Percentiles rank a stretch among this genome's conserved stretches.
Evolutionary conservation across 2,797 vertebrate species (phyloP).

Genomic region (Iguana delicatissima): DNA sequence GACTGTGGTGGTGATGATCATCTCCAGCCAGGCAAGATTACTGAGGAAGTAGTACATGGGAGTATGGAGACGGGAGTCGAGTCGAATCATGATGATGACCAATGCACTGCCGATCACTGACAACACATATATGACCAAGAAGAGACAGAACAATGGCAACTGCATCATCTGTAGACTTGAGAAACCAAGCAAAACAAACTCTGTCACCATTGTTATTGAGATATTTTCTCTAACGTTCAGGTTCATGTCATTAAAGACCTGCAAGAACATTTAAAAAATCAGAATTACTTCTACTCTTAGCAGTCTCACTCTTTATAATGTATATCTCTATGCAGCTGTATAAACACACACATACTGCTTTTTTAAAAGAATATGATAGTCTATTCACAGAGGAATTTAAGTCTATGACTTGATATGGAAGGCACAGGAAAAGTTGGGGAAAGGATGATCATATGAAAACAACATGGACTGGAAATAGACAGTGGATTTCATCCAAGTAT

Average conservation of each 20-base stretch:
- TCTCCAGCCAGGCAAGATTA: conserved; percentile 40
- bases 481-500: too few relatives aligned
- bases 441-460: too few relatives aligned
- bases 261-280: not conserved
- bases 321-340: too few relatives aligned
- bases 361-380: too few relatives aligned
- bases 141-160: conserved; percentile 55
- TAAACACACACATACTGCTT: too few relatives aligned
- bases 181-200: conserved; percentile 64
- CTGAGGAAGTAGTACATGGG: conserved; percentile 34
- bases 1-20: conserved; percentile 60
- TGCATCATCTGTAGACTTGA: conserved; percentile 46
- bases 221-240: not conserved
- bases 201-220: conserved; percentile 12
- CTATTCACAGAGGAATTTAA: too few relatives aligned
- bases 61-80: not conserved
- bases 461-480: too few relatives aligned
- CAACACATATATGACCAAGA: conserved; percentile 61
- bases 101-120: conserved; percentile 61
- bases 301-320: not conserved
- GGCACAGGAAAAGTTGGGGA: too few relatives aligned
- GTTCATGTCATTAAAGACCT: not conserved
- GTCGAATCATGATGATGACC: conserved; percentile 51
- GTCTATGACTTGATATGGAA: too few relatives aligned
- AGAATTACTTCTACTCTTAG: too few relatives aligned